A percentile compares a stretch with the other conserved stretches of the same genome.
phyloP scores from a whole-genome alignment of 2,888 invertebrate species.

The Dynastes tityus region DNA sequence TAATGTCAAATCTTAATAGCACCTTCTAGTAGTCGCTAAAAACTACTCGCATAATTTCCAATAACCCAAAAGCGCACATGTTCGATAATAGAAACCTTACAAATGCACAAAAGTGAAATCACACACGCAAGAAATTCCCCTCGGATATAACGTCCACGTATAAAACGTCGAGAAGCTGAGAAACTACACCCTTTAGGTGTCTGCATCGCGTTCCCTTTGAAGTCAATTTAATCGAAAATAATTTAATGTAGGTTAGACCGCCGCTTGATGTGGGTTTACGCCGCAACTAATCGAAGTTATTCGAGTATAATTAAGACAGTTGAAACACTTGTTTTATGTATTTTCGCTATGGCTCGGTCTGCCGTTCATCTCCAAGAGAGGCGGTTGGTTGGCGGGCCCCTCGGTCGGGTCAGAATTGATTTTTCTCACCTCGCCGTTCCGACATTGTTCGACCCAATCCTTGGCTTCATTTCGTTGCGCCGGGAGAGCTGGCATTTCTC shows the following conservation, averaged over 20 bases:
- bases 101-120: background rate
- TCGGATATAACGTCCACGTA: background rate
- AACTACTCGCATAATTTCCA: too few species aligned
- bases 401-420: conserved; percentile 6
- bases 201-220: conserved; percentile 29
- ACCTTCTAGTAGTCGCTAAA: too few species aligned
- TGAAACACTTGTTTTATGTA: conserved; percentile 20
- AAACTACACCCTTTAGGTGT: background rate
- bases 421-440: conserved; percentile 14
- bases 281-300: conserved; percentile 39
- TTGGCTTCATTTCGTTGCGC: too few species aligned
- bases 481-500: too few species aligned
- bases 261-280: conserved; percentile 39
- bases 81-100: too few species aligned
- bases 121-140: background rate
- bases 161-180: background rate
- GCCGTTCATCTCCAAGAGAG: too few species aligned
- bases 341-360: background rate
- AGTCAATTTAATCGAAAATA: conserved; percentile 45
- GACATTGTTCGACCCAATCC: too few species aligned
- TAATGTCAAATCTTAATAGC: too few species aligned
- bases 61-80: too few species aligned
- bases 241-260: conserved; percentile 45
- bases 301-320: conserved; percentile 35
- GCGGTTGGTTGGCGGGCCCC: background rate